A percentile compares a stretch with the other conserved stretches of the same genome.
Evolutionary conservation across 2,797 vertebrate genomes (phyloP).

Genomic region (Lagorchestes hirsutus): DNA sequence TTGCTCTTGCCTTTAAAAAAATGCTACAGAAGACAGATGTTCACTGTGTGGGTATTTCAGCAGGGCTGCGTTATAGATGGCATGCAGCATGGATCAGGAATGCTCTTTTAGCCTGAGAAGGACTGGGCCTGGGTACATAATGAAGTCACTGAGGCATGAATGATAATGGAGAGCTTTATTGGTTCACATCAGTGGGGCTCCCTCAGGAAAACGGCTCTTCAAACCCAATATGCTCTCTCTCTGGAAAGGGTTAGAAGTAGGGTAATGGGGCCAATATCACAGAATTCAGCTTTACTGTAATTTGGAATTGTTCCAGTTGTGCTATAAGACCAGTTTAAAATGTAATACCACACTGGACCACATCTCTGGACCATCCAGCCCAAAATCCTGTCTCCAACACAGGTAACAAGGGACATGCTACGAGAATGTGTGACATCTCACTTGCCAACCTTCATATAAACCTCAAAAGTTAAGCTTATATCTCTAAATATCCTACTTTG

Average conservation of each 20-base stretch:
- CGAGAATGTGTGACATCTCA: background rate
- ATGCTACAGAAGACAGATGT: slow-evolving; percentile 83
- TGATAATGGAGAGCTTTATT: slow-evolving; percentile 69
- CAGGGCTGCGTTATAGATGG: slow-evolving; percentile 75
- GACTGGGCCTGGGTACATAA: slow-evolving; percentile 78
- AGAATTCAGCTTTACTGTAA: background rate
- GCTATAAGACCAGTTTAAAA: background rate
- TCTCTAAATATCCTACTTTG: background rate
- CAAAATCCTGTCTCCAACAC: background rate
- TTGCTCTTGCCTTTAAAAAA: slow-evolving; percentile 38
- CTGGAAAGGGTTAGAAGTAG: background rate
- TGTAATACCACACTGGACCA: background rate
- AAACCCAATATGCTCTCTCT: background rate
- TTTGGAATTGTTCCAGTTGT: background rate
- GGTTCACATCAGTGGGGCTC: slow-evolving; percentile 66
- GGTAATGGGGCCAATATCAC: background rate
- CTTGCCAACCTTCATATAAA: background rate
- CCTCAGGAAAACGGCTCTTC: slow-evolving; percentile 55
- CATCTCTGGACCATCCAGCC: background rate
- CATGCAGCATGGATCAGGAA: slow-evolving; percentile 76
- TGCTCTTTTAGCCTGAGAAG: slow-evolving; percentile 76
- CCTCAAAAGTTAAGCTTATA: background rate
- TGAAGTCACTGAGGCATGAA: slow-evolving; percentile 74
- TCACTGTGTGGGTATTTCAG: slow-evolving; percentile 75
- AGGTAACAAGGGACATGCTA: background rate